phyloP scores from a whole-genome alignment of 2,888 invertebrate genomes.

The Ommatoiulus sabulosus region DNA sequence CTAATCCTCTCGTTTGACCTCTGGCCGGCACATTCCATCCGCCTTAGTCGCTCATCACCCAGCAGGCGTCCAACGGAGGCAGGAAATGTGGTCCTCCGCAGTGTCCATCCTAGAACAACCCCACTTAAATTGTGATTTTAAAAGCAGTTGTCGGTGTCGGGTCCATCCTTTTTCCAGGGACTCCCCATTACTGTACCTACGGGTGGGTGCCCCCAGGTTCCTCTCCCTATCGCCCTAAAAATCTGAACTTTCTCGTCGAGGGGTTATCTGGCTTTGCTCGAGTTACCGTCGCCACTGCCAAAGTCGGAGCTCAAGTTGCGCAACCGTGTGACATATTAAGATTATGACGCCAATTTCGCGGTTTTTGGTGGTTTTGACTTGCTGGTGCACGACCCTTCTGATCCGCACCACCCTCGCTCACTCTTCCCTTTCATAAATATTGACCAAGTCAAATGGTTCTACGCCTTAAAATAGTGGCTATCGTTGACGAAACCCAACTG shows the following conservation, averaged over 20 bases:
- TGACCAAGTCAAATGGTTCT: not conserved
- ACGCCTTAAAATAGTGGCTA: not conserved
- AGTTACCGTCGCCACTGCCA: too few species aligned
- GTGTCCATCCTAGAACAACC: not conserved
- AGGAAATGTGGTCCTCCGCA: slow-evolving; percentile 34
- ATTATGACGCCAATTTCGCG: not conserved
- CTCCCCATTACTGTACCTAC: not conserved
- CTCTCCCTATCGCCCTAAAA: not conserved
- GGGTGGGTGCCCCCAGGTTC: not conserved
- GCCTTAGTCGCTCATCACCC: slow-evolving; percentile 34
- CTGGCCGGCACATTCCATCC: slow-evolving; percentile 34
- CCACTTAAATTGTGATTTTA: slow-evolving; percentile 34
- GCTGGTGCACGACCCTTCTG: not conserved
- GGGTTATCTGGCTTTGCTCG: not conserved
- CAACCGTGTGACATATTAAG: not conserved
- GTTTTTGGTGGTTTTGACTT: not conserved
- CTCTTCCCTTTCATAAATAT: slow-evolving; percentile 14
- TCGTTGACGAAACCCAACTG: slow-evolving; percentile 1
- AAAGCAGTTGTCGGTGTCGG: slow-evolving; percentile 34
- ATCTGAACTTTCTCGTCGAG: slow-evolving; percentile 11
- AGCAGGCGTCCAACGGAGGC: slow-evolving; percentile 8
- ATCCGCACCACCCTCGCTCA: not conserved
- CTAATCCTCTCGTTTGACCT: slow-evolving; percentile 28
- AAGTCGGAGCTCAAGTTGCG: not conserved
- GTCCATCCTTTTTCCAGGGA: not conserved